These are phyloP conservation scores for Thyatira batis DNA, from an alignment of 2,888 invertebrate genomes.

Conservation along the genomic window DNA sequence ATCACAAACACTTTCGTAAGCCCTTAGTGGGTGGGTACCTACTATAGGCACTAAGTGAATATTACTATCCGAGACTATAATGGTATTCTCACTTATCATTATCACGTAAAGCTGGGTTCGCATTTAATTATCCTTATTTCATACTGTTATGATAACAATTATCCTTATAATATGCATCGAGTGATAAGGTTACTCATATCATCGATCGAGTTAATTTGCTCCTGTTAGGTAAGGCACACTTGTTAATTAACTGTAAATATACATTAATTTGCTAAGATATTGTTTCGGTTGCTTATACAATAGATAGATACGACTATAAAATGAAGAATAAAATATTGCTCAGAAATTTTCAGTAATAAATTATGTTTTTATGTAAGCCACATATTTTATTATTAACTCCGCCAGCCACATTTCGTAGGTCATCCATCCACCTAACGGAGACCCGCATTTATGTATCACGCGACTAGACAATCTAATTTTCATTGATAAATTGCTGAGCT, in stretches of 20 bases:
- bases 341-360: too few species aligned
- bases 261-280: background rate
- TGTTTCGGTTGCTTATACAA: background rate
- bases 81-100: constrained; percentile 5
- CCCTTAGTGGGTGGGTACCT: background rate
- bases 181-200: background rate
- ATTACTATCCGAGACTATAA: background rate
- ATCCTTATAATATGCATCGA: background rate
- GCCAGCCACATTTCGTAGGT: background rate
- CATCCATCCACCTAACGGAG: background rate
- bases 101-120: constrained; percentile 1
- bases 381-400: too few species aligned
- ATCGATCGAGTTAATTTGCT: background rate
- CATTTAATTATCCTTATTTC: constrained; percentile 2
- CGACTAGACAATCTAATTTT: background rate
- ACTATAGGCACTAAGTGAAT: constrained; percentile 2
- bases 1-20: constrained; percentile 5
- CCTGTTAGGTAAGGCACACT: background rate
- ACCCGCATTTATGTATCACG: background rate
- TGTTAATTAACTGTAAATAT: background rate
- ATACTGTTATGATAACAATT: background rate
- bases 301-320: too few species aligned
- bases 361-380: too few species aligned
- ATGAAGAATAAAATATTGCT: background rate
- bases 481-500: background rate